These are phyloP conservation scores for Piaya cayana DNA, from an alignment of 2,113 vertebrate genomes.

Conservation along the genomic window DNA sequence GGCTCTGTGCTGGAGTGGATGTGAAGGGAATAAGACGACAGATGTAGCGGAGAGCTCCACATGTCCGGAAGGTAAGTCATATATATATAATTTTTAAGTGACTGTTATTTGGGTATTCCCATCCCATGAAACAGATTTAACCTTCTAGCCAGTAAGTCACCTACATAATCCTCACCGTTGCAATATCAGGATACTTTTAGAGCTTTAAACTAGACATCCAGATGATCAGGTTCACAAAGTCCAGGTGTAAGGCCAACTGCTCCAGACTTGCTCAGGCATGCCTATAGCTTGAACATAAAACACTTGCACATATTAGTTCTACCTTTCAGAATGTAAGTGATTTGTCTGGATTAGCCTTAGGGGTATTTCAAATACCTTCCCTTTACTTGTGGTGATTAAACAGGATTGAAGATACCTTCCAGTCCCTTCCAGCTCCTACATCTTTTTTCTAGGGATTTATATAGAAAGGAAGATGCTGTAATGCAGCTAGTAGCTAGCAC, in stretches of 20 bases:
- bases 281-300: accelerated
- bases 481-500: background rate
- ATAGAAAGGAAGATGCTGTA: constrained; percentile 1
- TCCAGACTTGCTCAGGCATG: background rate
- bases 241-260: accelerated
- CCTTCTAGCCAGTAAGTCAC: background rate
- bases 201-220: background rate
- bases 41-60: background rate
- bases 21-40: background rate
- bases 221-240: background rate
- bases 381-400: constrained; percentile 30
- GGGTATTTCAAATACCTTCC: constrained; percentile 16
- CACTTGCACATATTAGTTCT: background rate
- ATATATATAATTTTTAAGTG: background rate
- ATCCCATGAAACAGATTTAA: background rate
- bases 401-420: constrained; percentile 10
- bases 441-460: constrained; percentile 13
- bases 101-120: background rate
- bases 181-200: background rate
- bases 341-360: constrained; percentile 39
- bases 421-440: background rate
- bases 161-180: background rate
- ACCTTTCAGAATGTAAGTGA: background rate
- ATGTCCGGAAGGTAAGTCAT: background rate
- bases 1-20: background rate